Evolutionary conservation across 2,113 vertebrate species (phyloP).

Genomic region (Hydrolagus affinis): DNA sequence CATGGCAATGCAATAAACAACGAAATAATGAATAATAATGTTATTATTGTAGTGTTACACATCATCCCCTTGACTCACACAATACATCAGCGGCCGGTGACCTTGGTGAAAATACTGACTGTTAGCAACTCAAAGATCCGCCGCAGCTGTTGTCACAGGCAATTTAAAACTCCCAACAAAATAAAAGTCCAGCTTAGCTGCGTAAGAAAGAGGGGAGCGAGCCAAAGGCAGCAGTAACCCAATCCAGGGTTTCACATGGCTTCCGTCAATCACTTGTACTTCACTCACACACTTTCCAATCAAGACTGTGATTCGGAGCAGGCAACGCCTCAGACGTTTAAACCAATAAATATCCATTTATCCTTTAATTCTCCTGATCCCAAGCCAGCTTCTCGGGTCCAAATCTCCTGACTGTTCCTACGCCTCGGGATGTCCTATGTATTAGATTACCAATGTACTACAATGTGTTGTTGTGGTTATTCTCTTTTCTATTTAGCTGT

Average conservation of each 20-base stretch:
- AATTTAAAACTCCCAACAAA: conserved; percentile 10
- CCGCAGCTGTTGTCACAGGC: background rate
- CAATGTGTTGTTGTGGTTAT: background rate
- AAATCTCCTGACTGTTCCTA: no score
- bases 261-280: background rate
- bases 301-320: background rate
- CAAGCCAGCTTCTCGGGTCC: no score
- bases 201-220: background rate
- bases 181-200: background rate
- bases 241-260: conserved; percentile 11
- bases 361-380: no score
- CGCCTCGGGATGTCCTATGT: no score
- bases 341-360: no score
- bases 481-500: background rate
- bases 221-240: conserved; percentile 15
- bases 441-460: no score
- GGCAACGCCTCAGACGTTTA: background rate
- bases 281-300: background rate
- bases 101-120: background rate
- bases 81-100: background rate
- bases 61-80: background rate
- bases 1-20: background rate
- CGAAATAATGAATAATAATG: background rate
- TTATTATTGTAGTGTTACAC: background rate
- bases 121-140: background rate